Evolutionary conservation across 2,113 vertebrate genomes (phyloP).

Genomic region (Equus quagga): DNA sequence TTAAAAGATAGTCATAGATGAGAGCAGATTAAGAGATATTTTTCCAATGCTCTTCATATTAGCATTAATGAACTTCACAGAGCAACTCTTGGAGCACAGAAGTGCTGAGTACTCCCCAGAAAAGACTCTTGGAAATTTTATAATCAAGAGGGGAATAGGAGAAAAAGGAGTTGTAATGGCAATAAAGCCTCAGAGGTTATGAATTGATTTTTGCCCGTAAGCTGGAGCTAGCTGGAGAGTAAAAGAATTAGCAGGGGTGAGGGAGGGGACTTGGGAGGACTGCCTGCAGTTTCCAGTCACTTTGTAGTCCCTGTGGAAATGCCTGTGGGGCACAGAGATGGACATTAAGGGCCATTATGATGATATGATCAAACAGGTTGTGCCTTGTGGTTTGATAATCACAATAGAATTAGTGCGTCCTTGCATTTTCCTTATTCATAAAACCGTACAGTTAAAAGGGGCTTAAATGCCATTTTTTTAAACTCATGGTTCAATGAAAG

Average conservation of each 20-base stretch:
- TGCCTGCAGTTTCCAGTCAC: background rate
- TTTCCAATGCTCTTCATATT: background rate
- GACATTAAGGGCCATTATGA: background rate
- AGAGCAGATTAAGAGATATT: background rate
- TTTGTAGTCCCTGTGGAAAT: background rate
- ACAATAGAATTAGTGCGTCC: background rate
- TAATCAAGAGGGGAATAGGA: background rate
- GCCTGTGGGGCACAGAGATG: background rate
- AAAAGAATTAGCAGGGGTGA: background rate
- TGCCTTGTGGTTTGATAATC: background rate
- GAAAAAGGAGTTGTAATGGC: background rate
- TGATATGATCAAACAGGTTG: background rate
- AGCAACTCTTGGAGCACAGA: background rate
- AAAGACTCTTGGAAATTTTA: background rate
- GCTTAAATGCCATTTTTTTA: background rate
- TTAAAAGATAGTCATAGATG: background rate
- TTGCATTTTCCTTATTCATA: background rate
- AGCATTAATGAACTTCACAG: background rate
- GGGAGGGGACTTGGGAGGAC: background rate
- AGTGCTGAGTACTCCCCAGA: background rate
- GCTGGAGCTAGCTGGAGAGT: background rate
- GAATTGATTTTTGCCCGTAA: background rate
- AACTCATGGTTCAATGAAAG: background rate
- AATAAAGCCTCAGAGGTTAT: background rate
- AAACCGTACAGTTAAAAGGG: background rate